Base-by-base conservation (phyloP, 2,888 invertebrate species). In the Idaea aversata region DNA sequence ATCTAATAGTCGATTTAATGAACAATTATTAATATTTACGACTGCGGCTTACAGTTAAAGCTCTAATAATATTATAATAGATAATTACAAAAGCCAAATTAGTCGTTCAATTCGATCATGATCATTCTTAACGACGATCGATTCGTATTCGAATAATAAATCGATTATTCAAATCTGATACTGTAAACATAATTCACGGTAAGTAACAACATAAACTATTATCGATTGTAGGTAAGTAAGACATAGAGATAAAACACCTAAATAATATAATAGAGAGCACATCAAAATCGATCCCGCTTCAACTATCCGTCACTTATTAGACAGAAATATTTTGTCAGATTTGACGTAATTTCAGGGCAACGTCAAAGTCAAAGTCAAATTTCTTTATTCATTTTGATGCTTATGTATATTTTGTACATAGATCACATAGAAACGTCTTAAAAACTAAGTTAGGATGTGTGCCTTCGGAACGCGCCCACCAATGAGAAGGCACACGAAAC, bases 91-190 rank as follows among this genome's bases (percentile, higher is more conserved):
- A 47, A 47, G 47, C 47, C 13, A 47, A 47, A 47, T 47, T 47
- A 47, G 47, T 47, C 7, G 47, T 47, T 7, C 47, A 47, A 47
- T 47, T 47, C 47, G 47, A 47, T 47, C 47, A 47, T 47, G 47
- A 47, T 47, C 47, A 47, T 47, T 47, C 47, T 6, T 47, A 47
- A 47, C 47, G 3, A 47, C 47, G 47, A 47, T 47, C 10, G 36
- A 36, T 36, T 36, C 36, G 36, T 36, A 36, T 7, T 47, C 47
- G 47, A 47, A 47, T 47, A 47, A 47, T 47, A 47, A 47, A 47
- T 47, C 47, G 47, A 47, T 47, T 47, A 47, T 47, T 47, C 47
- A 47, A 47, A 47, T 47, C 47, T 47, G 47, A 47, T 47, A 47
- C 47, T 47, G 47, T 47, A 10, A 47, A 47, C 47, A 47, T 47